Percentiles rank a stretch among this genome's conserved stretches.
These are phyloP conservation scores for Brachionichthys hirsutus DNA, from an alignment of 2,113 vertebrate species.

Conservation along the genomic window DNA sequence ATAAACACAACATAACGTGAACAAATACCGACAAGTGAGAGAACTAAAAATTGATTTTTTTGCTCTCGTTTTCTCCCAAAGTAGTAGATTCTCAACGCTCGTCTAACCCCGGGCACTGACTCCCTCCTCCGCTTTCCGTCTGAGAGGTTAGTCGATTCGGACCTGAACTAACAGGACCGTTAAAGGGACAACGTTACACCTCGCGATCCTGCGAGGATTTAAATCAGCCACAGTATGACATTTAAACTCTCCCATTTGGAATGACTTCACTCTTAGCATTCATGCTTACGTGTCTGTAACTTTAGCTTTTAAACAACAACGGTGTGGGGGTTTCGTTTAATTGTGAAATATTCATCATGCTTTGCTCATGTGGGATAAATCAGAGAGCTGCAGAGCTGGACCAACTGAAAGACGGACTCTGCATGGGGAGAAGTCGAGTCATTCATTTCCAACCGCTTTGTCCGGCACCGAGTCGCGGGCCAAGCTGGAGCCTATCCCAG, in stretches of 20 bases:
- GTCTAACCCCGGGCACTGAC: constrained; percentile 16
- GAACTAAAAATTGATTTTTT: constrained; percentile 26
- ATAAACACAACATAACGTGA: constrained; percentile 46
- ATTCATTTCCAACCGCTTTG: too few species aligned
- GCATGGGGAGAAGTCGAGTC: constrained; percentile 27
- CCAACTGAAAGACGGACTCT: constrained; percentile 29
- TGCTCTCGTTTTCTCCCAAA: constrained; percentile 40
- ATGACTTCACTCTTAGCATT: constrained; percentile 33
- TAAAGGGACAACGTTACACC: constrained; percentile 20
- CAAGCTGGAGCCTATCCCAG: too few species aligned
- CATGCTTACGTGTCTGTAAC: constrained; percentile 39
- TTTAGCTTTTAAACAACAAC: constrained; percentile 10
- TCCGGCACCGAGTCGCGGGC: too few species aligned
- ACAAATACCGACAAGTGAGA: constrained; percentile 32
- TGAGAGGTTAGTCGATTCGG: constrained; percentile 17
- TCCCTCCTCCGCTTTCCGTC: constrained; percentile 10
- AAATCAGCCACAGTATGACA: constrained; percentile 27
- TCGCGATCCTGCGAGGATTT: constrained; percentile 17
- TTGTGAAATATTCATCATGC: constrained; percentile 2
- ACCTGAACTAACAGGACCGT: constrained; percentile 17
- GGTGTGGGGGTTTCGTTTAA: constrained; percentile 15
- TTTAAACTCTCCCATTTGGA: constrained; percentile 37
- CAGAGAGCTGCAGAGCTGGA: constrained; percentile 1
- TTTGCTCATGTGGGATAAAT: constrained; percentile 14
- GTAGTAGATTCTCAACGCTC: constrained; percentile 52